Base-by-base conservation (phyloP, 2,888 invertebrate species). In the Proisotoma minuta region DNA sequence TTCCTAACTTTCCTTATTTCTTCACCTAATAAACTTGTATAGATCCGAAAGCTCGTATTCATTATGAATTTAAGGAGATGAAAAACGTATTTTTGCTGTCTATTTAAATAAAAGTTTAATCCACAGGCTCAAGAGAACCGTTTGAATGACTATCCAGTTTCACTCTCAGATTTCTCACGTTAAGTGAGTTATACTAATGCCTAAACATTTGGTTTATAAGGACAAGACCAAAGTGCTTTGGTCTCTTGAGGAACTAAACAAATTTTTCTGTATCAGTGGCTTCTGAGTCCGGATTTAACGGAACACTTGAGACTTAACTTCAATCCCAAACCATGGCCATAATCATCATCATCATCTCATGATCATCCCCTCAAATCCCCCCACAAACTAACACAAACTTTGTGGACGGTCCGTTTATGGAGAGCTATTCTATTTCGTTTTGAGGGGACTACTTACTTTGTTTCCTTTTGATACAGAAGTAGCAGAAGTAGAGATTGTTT, bases 291-390 rank as follows among this genome's bases (percentile, higher is more conserved):
- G 10, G 28, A 28, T 52, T 28, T 52, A 24, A 50, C 12, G 34
- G 53, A 54, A 18, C 39, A 54, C 53, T 54, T 54, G 53, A 54
- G 53, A 54, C 23, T 50, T 22, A 15, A n/a, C n/a, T 8, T 10
- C 15, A n/a, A 50, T 50, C 50, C 26, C 5, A 22, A 20, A 15
- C 51, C 28, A 51, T 51, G 27, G 18, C 51, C 51, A 51, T 51
- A 51, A 51, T 51, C 24, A 51, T 51, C 28, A 51, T 51, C 27
- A 51, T 51, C 8, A 51, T 51, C 18, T 20, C 43, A 15, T 20
- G 5, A 18, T 20, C 43, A 43, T 43, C 20, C 18, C 18, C 18
- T 18, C 15, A 43, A 43, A 20, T 43, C 18, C 20, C 4, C 10
- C 18, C 43, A 15, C 18, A 18, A 15, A 43, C 43, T 20, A 4